Evolutionary conservation across 2,113 vertebrate genomes (phyloP), one percentile per base, ranked within the genome.

Genomic region (Labrus mixtus): DNA sequence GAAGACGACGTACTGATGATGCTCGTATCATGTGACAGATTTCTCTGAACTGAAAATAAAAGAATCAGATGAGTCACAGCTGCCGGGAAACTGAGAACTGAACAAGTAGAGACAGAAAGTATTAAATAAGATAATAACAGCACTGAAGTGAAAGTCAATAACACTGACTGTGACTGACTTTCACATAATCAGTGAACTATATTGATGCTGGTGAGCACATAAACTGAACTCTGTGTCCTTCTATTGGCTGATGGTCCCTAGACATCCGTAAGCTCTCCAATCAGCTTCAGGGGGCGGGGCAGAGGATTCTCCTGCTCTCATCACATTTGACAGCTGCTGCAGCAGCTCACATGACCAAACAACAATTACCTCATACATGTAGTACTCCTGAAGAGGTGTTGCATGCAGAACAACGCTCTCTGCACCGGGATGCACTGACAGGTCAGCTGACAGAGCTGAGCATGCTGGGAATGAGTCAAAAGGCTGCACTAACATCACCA

Each of bases 351-450:
- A 85, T 95, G 93, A 94, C 90, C 91, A 94, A 95, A 93, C 91
- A 94, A 94, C 92, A 94, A 95, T 95, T 91, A 95, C 94, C 89
- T 95, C 94, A 94, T 95, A 81, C 87, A 90, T 91, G 87, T 82
- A 80, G 84, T 83, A 83, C 72, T 84, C 59, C 58, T 69, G 48
- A 64, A 65, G 55, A 73, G 87, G 91, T 90, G 91, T 83, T 85
- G 73, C 72, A 54, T 43, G 33, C 60, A 72, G 65, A 65, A 67
- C 45, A n/a, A 0, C 61, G 55, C 76, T 56, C 68, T 56, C 77
- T 59, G 20, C 23, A 0, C 48, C 45, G 68, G 54, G 63, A 56
- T 69, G 61, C 72, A 51, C 46, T 11, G 67, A 43, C 37, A 29
- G 39, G 11, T 29, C 4, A 37, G 22, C 46, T 61, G 22, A 62